Evolutionary conservation across 2,888 invertebrate species (phyloP).

Genomic region (Netelia melanura): DNA sequence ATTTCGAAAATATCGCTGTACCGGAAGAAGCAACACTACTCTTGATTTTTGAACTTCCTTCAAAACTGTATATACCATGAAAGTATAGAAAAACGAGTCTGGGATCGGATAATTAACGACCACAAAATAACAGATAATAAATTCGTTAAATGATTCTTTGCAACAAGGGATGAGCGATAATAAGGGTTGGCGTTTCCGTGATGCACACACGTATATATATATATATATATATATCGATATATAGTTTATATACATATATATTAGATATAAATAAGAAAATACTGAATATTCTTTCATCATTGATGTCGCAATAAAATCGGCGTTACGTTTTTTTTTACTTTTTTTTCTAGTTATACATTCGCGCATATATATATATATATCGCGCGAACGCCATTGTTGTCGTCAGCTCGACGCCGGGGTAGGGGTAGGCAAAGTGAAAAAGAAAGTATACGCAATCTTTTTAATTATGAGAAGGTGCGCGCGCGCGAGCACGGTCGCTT

Average conservation of each 20-base stretch:
- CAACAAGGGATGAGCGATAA: too few species aligned
- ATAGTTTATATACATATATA: neutral
- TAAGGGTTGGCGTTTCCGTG: too few species aligned
- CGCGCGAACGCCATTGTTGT: slow-evolving; percentile 55
- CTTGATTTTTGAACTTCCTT: neutral
- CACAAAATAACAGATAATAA: neutral
- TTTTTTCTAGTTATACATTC: slow-evolving; percentile 17
- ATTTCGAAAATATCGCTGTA: neutral
- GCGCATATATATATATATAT: slow-evolving; percentile 17
- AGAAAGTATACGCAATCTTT: slow-evolving; percentile 74
- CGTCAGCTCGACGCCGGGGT: slow-evolving; percentile 23
- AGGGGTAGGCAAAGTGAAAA: slow-evolving; percentile 42
- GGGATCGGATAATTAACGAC: neutral
- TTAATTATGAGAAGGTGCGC: slow-evolving; percentile 75
- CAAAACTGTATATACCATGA: neutral
- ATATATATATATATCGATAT: neutral
- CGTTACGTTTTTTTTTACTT: slow-evolving; percentile 25
- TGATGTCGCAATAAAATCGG: slow-evolving; percentile 56
- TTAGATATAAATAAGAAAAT: neutral
- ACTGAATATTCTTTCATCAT: slow-evolving; percentile 49
- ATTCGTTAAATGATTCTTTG: too few species aligned
- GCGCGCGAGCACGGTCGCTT: slow-evolving; percentile 32
- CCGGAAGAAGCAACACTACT: neutral
- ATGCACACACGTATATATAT: neutral
- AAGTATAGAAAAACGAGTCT: neutral